phyloP scores from a whole-genome alignment of 2,888 invertebrate genomes.

The Linyphia triangularis region DNA sequence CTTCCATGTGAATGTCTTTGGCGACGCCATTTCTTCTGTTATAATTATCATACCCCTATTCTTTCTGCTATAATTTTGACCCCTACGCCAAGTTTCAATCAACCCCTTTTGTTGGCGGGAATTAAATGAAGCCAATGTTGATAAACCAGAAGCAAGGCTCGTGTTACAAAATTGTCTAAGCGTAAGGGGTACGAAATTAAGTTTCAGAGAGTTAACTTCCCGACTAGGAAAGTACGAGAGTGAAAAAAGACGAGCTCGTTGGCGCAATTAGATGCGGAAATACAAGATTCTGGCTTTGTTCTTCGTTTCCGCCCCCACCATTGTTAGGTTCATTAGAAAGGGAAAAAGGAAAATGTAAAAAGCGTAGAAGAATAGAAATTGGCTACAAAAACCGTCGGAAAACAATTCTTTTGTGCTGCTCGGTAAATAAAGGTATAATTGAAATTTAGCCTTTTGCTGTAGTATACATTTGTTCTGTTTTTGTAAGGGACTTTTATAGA shows the following conservation, averaged over 20 bases:
- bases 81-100: constrained; percentile 43
- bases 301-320: constrained; percentile 37
- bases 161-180: constrained; percentile 58
- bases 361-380: constrained; percentile 29
- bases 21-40: neutral
- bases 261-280: constrained; percentile 71
- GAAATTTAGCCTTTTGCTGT: constrained; percentile 30
- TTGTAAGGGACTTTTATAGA: neutral
- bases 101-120: constrained; percentile 38
- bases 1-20: constrained; percentile 5
- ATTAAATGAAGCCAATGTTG: constrained; percentile 70
- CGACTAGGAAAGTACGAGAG: neutral
- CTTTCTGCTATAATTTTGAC: too few species aligned
- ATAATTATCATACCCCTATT: constrained; percentile 46
- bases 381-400: constrained; percentile 54
- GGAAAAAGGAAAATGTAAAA: constrained; percentile 18
- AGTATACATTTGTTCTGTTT: neutral
- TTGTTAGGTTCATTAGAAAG: constrained; percentile 69
- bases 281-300: constrained; percentile 61
- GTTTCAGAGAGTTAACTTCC: constrained; percentile 38
- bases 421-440: constrained; percentile 54
- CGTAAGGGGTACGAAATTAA: constrained; percentile 62
- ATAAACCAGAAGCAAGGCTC: constrained; percentile 51
- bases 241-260: constrained; percentile 33
- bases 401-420: constrained; percentile 41